Evolutionary conservation across 2,888 invertebrate genomes (phyloP), one percentile per base, ranked within the genome.

Genomic region (Stenolophus ochropezus): DNA sequence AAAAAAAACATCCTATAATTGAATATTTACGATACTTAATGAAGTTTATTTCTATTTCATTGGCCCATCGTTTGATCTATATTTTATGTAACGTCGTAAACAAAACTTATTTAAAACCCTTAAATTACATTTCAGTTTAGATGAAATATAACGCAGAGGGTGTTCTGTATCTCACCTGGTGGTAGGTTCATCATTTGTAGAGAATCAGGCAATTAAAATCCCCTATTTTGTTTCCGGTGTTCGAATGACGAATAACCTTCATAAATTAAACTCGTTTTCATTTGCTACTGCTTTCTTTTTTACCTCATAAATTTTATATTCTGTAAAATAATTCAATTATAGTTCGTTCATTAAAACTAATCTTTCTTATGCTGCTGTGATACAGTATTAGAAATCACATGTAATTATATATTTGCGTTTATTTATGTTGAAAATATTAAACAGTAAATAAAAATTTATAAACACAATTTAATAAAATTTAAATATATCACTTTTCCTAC

Each of bases 161-260:
- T 71, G 71, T 47, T 14, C 53, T 76, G 25, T 75, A 56, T 58
- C 18, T 33, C 76, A 56, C 33, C 58, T 58, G 56, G 33, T 23
- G 49, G 42, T 20, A 49, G 73, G 20, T 76, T 42, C 76, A 18
- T 58, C 27, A 33, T 58, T 76, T 25, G 56, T 76, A 56, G 33
- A 75, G 75, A 53, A 53, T 25, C 53, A 76, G 47, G 53, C 27
- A 27, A 76, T 76, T 76, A 76, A 76, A 76, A 76, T 58, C 76
- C 76, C 58, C 76, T 76, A 76, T 20, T 16, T 25, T 3, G 76
- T 76, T 58, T 76, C 58, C 76, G 58, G 56, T 76, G 33, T 76
- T 33, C 33, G n/a, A 33, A 58, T 76, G 76, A 76, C 47, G n/a
- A 73, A 73, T 73, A 73, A 49, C 73, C 27, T n/a, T 69, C 65